Evolutionary conservation across 2,888 invertebrate species (phyloP).

Genomic region (Panzeria rudis): DNA sequence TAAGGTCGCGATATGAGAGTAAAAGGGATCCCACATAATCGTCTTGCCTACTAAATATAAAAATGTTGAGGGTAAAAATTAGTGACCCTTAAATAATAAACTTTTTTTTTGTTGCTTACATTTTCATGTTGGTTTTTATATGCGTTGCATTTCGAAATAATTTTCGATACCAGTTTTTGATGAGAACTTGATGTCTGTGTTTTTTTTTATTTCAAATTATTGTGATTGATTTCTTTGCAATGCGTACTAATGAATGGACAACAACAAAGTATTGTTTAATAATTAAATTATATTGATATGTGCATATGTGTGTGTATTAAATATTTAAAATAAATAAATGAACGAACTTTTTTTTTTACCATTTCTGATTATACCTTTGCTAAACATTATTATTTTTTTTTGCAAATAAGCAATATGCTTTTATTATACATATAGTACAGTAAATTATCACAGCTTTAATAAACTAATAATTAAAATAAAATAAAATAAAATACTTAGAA

Average conservation of each 20-base stretch:
- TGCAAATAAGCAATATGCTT: background rate
- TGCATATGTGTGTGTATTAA: background rate
- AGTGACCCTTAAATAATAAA: background rate
- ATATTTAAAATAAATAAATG: background rate
- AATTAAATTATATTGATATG: background rate
- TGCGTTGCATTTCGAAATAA: background rate
- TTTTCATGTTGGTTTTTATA: background rate
- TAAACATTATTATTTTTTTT: background rate
- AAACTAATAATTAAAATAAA: background rate
- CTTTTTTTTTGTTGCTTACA: background rate
- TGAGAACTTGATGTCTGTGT: background rate
- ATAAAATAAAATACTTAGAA: background rate
- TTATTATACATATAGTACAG: background rate
- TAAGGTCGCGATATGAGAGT: too few relatives aligned
- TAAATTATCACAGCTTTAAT: background rate
- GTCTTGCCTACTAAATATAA: too few relatives aligned
- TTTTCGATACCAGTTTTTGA: background rate
- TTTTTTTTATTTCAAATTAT: background rate
- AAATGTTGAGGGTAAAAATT: background rate
- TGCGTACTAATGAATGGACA: background rate
- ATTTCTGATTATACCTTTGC: background rate
- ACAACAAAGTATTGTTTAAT: background rate
- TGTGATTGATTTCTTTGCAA: slow-evolving; percentile 1
- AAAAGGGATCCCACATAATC: too few relatives aligned
- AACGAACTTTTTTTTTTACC: background rate